These are phyloP conservation scores for Buphagus erythrorhynchus DNA, from an alignment of 2,797 vertebrate species.

Conservation along the genomic window DNA sequence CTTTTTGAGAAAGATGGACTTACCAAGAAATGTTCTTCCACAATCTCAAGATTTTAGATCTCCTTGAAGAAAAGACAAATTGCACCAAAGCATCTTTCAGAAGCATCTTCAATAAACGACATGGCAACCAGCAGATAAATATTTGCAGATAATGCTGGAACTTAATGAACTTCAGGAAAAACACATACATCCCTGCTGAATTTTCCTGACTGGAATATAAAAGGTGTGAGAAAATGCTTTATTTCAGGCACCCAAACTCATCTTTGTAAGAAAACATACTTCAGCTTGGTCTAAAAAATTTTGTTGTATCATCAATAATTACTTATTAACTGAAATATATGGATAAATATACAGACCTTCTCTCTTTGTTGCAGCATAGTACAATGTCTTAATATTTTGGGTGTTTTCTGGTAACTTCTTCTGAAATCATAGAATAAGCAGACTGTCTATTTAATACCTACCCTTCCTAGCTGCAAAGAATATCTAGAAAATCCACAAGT, in stretches of 20 bases:
- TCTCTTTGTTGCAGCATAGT: not conserved
- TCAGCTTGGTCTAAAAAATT: not conserved
- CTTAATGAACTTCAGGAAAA: not conserved
- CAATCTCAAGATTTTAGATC: not conserved
- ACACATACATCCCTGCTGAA: not conserved
- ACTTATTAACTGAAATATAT: not conserved
- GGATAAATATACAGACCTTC: not conserved
- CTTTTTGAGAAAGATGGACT: not conserved
- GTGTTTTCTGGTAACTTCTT: not conserved
- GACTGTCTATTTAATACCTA: not conserved
- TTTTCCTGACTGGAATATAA: not conserved
- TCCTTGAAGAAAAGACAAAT: not conserved
- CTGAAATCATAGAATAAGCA: not conserved
- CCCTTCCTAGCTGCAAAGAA: not conserved
- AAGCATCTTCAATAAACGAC: not conserved
- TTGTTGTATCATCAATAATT: not conserved
- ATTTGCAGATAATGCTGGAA: not conserved
- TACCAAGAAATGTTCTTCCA: not conserved
- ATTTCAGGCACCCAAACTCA: not conserved
- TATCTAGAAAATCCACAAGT: not conserved
- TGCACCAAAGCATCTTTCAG: not conserved
- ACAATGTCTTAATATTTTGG: not conserved
- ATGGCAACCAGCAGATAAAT: not conserved
- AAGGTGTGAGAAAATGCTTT: not conserved
- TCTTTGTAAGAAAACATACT: not conserved